Evolutionary conservation across 2,113 vertebrate genomes (phyloP).

Genomic region (Chrysochloris asiatica): DNA sequence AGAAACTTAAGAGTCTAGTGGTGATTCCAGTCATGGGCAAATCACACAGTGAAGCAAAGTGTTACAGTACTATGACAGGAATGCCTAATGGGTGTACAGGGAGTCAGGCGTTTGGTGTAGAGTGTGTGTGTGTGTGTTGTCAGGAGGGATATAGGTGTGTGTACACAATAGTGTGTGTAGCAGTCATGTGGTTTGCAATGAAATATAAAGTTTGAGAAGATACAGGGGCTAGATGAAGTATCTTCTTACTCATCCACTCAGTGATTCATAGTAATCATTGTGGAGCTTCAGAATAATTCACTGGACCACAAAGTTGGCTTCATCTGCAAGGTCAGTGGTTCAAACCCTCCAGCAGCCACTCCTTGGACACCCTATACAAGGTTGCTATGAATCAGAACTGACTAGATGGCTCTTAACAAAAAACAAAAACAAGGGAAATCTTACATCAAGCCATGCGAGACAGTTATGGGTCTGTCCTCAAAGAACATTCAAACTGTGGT

Average conservation of each 20-base stretch:
- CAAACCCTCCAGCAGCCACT: too few species aligned
- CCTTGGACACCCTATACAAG: too few species aligned
- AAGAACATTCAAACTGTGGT: background rate
- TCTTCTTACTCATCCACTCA: background rate
- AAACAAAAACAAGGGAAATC: too few species aligned
- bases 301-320: too few species aligned
- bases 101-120: background rate
- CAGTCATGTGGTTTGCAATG: background rate
- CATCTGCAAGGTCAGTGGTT: too few species aligned
- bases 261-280: background rate
- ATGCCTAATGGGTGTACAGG: background rate
- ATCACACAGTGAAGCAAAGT: slow-evolving; percentile 19
- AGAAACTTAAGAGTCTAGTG: slow-evolving; percentile 27
- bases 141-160: background rate
- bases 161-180: background rate
- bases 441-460: too few species aligned
- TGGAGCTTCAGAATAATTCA: too few species aligned
- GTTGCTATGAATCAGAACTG: too few species aligned
- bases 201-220: slow-evolving; percentile 30
- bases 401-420: too few species aligned
- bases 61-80: background rate
- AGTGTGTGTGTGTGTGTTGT: background rate
- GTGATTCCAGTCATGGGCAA: slow-evolving; percentile 4
- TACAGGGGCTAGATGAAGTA: background rate
- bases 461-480: too few species aligned